These are phyloP conservation scores for Chionodraco myersi DNA, from an alignment of 2,113 vertebrate genomes.

Conservation along the genomic window DNA sequence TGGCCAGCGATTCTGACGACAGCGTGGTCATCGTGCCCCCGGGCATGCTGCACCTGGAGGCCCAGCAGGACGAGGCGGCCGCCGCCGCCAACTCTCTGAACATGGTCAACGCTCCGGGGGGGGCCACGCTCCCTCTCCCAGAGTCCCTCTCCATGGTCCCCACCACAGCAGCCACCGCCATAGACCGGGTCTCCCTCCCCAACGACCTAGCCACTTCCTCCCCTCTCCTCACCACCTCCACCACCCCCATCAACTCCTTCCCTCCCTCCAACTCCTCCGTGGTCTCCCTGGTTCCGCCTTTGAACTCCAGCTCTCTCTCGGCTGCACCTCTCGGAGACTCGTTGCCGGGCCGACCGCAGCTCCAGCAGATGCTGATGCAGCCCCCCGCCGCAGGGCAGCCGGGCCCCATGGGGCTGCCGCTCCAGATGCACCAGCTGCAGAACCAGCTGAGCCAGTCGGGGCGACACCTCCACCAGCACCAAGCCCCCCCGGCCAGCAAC, in stretches of 20 bases:
- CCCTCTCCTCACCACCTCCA: conserved; percentile 67
- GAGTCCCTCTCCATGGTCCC: conserved; percentile 62
- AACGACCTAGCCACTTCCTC: conserved; percentile 75
- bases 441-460: conserved; percentile 77
- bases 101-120: conserved; percentile 24
- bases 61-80: conserved; percentile 62
- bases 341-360: conserved; percentile 72
- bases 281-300: conserved; percentile 77
- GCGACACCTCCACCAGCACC: conserved; percentile 68
- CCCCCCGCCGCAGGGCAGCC: conserved; percentile 56
- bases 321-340: conserved; percentile 72
- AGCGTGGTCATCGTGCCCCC: conserved; percentile 92
- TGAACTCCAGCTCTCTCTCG: conserved; percentile 64
- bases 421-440: conserved; percentile 83
- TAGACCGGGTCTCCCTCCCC: conserved; percentile 62
- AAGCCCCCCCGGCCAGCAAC: conserved; percentile 65
- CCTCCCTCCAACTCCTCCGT: conserved; percentile 70
- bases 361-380: conserved; percentile 87
- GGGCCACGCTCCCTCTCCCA: conserved; percentile 17
- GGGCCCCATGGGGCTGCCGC: conserved; percentile 53
- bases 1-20: conserved; percentile 92
- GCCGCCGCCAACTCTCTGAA: conserved; percentile 21
- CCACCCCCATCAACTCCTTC: conserved; percentile 76
- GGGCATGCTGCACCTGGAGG: conserved; percentile 80
- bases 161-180: conserved; percentile 31